Percentiles rank a stretch among this genome's conserved stretches.
These are phyloP conservation scores for Trissolcus japonicus DNA, from an alignment of 2,888 invertebrate species.

Conservation along the genomic window DNA sequence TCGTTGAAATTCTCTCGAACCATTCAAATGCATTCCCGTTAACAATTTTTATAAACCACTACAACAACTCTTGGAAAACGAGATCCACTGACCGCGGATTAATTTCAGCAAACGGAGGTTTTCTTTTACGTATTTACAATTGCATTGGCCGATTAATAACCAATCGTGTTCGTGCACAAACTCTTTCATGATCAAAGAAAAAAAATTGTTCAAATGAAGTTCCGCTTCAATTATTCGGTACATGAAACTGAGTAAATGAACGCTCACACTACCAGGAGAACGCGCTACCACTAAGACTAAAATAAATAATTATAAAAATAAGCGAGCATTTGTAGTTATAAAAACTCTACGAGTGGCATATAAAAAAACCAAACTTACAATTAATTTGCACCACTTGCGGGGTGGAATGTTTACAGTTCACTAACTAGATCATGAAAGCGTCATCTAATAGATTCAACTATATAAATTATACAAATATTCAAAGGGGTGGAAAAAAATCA, in stretches of 20 bases:
- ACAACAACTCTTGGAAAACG: slow-evolving; percentile 71
- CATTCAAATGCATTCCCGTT: slow-evolving; percentile 63
- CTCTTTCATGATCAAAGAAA: not conserved
- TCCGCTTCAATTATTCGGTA: not conserved
- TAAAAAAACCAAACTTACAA: slow-evolving; percentile 63
- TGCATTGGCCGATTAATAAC: slow-evolving; percentile 10
- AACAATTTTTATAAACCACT: slow-evolving; percentile 68
- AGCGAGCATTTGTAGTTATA: slow-evolving; percentile 73
- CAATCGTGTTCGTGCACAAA: not conserved
- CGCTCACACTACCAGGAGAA: slow-evolving; percentile 55
- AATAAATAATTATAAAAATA: slow-evolving; percentile 76
- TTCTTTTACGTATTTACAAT: slow-evolving; percentile 35
- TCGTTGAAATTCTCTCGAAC: slow-evolving; percentile 69
- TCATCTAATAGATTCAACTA: slow-evolving; percentile 69
- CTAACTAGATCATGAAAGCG: slow-evolving; percentile 71
- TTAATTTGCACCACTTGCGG: slow-evolving; percentile 71
- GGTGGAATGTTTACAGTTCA: slow-evolving; percentile 73
- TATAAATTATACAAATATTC: slow-evolving; percentile 47
- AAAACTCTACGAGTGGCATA: slow-evolving; percentile 66
- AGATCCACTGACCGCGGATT: slow-evolving; percentile 16
- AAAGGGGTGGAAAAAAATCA: not conserved
- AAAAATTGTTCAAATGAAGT: not conserved
- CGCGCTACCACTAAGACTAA: slow-evolving; percentile 63
- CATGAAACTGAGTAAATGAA: slow-evolving; percentile 16
- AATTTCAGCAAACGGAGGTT: slow-evolving; percentile 1